phyloP scores from a whole-genome alignment of 2,888 invertebrate genomes.

The Leptinotarsa peninsularis region DNA sequence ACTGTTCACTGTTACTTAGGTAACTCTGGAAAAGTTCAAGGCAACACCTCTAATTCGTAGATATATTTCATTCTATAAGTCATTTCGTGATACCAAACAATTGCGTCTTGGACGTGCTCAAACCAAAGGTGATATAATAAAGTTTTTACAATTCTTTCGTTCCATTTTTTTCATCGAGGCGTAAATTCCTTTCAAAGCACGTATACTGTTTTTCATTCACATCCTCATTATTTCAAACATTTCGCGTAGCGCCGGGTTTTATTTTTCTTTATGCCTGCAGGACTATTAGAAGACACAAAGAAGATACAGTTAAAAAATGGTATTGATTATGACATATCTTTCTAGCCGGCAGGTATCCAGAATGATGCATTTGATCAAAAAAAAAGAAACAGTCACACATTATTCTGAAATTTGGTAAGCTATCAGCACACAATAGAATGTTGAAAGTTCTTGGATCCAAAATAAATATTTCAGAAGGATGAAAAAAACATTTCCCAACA shows the following conservation, averaged over 20 bases:
- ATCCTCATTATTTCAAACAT: conserved; percentile 39
- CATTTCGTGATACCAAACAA: not conserved
- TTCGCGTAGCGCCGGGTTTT: conserved; percentile 30
- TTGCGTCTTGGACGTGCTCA: not conserved
- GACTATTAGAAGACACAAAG: not conserved
- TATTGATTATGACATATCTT: too few relatives aligned
- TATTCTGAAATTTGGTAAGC: too few relatives aligned
- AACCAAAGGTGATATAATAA: not conserved
- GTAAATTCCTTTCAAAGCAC: conserved; percentile 36
- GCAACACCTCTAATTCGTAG: not conserved
- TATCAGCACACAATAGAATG: too few relatives aligned
- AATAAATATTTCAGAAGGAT: too few relatives aligned
- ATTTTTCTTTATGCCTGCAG: conserved; percentile 17
- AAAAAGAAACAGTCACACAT: too few relatives aligned
- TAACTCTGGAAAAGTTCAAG: too few relatives aligned
- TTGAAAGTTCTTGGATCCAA: too few relatives aligned
- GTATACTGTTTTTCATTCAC: conserved; percentile 36
- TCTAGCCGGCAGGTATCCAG: too few relatives aligned
- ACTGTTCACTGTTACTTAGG: too few relatives aligned
- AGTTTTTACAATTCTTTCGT: not conserved
- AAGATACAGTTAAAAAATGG: not conserved
- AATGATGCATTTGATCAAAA: too few relatives aligned
- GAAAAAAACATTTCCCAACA: too few relatives aligned
- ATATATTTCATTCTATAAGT: not conserved
- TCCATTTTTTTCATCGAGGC: not conserved